These are phyloP conservation scores for Trinectes maculatus DNA, from an alignment of 2,113 vertebrate genomes.

Conservation along the genomic window DNA sequence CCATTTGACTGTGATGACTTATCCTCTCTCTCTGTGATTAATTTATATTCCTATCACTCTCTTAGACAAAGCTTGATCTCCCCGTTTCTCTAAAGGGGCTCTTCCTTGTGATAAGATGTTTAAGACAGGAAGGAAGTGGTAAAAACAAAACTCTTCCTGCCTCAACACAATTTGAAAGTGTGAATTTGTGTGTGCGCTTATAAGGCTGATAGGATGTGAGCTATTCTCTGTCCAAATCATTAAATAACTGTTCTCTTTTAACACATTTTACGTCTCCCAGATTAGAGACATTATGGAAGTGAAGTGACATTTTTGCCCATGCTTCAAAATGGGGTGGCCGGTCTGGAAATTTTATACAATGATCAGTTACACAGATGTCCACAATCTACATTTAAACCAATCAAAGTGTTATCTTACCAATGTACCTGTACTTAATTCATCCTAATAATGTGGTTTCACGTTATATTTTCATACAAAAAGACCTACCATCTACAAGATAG, in stretches of 20 bases:
- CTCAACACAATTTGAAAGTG: slow-evolving; percentile 47
- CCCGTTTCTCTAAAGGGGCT: slow-evolving; percentile 10
- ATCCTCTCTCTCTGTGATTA: slow-evolving; percentile 20
- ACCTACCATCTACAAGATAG: too few species aligned
- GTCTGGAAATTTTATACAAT: too few species aligned
- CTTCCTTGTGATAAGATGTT: slow-evolving; percentile 38
- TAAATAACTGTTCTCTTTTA: background rate
- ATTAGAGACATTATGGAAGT: slow-evolving; percentile 4
- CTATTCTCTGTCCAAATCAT: too few species aligned
- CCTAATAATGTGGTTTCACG: too few species aligned
- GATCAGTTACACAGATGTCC: background rate
- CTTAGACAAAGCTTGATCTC: slow-evolving; percentile 15
- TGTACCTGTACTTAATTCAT: too few species aligned
- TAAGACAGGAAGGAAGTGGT: slow-evolving; percentile 80
- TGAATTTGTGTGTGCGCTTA: slow-evolving; percentile 34
- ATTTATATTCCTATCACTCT: slow-evolving; percentile 14
- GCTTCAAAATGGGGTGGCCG: too few species aligned
- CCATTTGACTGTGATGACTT: slow-evolving; percentile 15
- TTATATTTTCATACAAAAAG: too few species aligned
- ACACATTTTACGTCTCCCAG: slow-evolving; percentile 7
- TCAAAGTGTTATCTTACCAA: too few species aligned
- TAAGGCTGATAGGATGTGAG: slow-evolving; percentile 23
- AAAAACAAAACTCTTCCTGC: slow-evolving; percentile 65
- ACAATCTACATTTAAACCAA: too few species aligned
- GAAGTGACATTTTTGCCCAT: too few species aligned